These are phyloP conservation scores for Hypsopygia costalis DNA, from an alignment of 2,888 invertebrate genomes.

Conservation along the genomic window DNA sequence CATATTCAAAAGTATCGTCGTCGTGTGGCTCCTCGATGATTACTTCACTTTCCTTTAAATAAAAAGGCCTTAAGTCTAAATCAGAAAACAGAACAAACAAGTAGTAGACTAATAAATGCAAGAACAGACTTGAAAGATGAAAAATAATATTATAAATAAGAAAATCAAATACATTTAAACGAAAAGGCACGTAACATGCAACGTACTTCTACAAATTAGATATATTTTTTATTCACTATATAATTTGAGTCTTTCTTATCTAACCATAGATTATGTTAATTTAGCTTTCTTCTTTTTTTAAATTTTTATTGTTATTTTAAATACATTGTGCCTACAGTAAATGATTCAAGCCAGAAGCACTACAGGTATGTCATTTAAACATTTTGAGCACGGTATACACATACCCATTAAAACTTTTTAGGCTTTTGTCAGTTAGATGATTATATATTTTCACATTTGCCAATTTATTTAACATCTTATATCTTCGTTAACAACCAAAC, in stretches of 20 bases:
- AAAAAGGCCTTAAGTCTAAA: constrained; percentile 70
- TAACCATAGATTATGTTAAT: too few relatives aligned
- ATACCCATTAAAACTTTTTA: constrained; percentile 2
- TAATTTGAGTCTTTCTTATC: too few relatives aligned
- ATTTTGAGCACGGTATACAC: constrained; percentile 9
- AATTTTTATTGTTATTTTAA: not conserved
- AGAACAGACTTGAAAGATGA: constrained; percentile 47
- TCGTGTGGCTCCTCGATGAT: constrained; percentile 75
- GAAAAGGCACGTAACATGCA: constrained; percentile 8
- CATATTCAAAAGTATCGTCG: constrained; percentile 67
- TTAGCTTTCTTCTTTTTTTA: too few relatives aligned
- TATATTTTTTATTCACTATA: too few relatives aligned
- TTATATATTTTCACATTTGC: constrained; percentile 8
- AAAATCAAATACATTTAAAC: too few relatives aligned
- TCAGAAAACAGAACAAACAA: constrained; percentile 40
- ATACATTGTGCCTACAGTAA: not conserved
- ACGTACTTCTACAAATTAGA: constrained; percentile 7
- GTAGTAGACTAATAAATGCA: constrained; percentile 63
- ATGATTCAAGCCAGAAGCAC: not conserved
- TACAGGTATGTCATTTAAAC: constrained; percentile 5
- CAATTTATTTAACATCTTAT: constrained; percentile 4
- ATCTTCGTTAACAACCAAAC: constrained; percentile 16
- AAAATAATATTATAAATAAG: too few relatives aligned
- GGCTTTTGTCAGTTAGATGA: not conserved
- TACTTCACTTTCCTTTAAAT: constrained; percentile 77